A percentile compares a stretch with the other conserved stretches of the same genome.
Evolutionary conservation across 2,113 vertebrate species (phyloP).

Genomic region (Brachyhypopomus gauderio): DNA sequence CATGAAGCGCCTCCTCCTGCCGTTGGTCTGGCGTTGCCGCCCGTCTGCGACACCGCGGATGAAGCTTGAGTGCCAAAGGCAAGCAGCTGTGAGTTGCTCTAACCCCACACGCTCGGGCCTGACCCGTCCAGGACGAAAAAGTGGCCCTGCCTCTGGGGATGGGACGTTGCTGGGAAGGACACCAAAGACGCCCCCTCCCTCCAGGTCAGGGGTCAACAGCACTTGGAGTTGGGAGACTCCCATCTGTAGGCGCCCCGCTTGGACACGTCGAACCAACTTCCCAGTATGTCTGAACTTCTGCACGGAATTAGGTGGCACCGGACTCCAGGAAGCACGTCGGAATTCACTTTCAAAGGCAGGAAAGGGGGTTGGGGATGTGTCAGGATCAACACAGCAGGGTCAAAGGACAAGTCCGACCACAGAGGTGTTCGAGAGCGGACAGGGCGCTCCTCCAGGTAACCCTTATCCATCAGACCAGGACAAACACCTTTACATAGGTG

Average conservation of each 20-base stretch:
- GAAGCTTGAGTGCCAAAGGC: constrained; percentile 67
- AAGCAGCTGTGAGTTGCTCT: constrained; percentile 74
- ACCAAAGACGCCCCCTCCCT: constrained; percentile 66
- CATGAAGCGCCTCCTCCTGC: constrained; percentile 20
- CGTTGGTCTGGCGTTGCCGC: constrained; percentile 16
- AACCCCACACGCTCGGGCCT: constrained; percentile 63
- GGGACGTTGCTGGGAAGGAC: constrained; percentile 28
- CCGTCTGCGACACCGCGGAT: constrained; percentile 15
- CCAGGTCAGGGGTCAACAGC: constrained; percentile 70
- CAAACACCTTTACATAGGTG: constrained; percentile 50
- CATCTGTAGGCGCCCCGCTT: constrained; percentile 64
- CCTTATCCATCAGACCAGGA: constrained; percentile 22
- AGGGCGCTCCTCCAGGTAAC: constrained; percentile 6
- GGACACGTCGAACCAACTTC: constrained; percentile 63
- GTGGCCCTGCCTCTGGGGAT: constrained; percentile 56
- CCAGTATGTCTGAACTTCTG: constrained; percentile 44
- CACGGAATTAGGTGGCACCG: constrained; percentile 42
- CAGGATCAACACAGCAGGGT: constrained; percentile 44
- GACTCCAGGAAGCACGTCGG: constrained; percentile 44
- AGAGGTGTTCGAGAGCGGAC: constrained; percentile 23
- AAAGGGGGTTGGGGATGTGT: constrained; percentile 15
- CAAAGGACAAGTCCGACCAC: constrained; percentile 20
- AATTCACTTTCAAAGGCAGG: constrained; percentile 15
- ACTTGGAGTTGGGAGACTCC: constrained; percentile 60
- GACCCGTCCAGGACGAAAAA: constrained; percentile 55